A percentile compares a stretch with the other conserved stretches of the same genome.
Conservation (phyloP, 2,797 vertebrate species). For the Lemur catta region DNA sequence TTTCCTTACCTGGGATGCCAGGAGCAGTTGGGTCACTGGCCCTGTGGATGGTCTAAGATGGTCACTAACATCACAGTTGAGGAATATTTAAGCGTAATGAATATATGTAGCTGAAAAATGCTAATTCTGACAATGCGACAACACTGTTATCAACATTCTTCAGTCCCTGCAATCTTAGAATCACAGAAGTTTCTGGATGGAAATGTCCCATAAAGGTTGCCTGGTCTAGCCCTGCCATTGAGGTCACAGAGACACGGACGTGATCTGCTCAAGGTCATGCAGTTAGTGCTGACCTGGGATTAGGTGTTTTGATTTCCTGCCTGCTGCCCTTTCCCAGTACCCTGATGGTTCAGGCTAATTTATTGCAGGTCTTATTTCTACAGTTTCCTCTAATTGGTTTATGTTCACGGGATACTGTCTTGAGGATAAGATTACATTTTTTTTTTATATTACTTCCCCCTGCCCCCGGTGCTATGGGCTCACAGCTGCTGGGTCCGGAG, state of each 20-base stretch:
- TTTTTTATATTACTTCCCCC: not conserved
- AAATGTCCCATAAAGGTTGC: not conserved
- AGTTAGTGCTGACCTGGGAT: not conserved
- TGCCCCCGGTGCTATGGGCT: not conserved
- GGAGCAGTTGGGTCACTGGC: not conserved
- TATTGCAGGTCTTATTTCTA: not conserved
- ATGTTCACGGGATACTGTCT: not conserved
- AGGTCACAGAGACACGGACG: not conserved
- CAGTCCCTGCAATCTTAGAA: not conserved
- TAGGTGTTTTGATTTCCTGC: not conserved
- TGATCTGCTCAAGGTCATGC: not conserved
- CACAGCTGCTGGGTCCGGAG: not conserved
- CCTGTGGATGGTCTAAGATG: not conserved
- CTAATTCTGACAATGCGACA: not conserved
- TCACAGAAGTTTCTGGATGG: not conserved
- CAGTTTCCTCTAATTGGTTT: not conserved
- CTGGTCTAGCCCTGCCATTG: not conserved
- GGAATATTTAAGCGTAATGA: not conserved
- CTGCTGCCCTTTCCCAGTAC: not conserved
- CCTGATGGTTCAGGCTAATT: not conserved
- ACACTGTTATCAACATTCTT: not conserved
- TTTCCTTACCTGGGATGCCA: not conserved
- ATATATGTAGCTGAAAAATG: not conserved
- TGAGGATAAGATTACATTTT: constrained; percentile 32
- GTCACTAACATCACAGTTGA: not conserved